Evolutionary conservation across 2,888 invertebrate genomes (phyloP).

Genomic region (Sinodicranocentrus sp.): DNA sequence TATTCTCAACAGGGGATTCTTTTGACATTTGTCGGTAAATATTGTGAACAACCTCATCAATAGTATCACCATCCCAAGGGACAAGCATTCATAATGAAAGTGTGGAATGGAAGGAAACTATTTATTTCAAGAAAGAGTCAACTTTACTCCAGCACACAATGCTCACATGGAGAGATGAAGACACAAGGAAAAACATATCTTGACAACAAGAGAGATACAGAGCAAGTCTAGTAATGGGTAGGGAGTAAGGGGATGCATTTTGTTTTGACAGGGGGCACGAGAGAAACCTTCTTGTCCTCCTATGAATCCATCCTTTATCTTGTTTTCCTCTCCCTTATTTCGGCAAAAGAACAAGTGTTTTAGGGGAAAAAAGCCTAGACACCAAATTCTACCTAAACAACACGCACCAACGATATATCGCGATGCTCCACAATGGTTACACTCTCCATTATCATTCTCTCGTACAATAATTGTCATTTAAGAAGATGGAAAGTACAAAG

Average conservation of each 20-base stretch:
- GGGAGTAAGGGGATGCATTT: conserved; percentile 28
- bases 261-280: conserved; percentile 77
- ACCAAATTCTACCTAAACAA: conserved; percentile 18
- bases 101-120: conserved; percentile 12
- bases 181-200: too few relatives aligned
- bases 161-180: not conserved
- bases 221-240: conserved; percentile 37
- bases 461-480: conserved; percentile 4
- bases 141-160: conserved; percentile 6
- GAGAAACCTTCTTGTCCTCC: conserved; percentile 63
- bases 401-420: conserved; percentile 9
- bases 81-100: conserved; percentile 26
- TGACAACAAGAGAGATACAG: too few relatives aligned
- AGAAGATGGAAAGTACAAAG: not conserved
- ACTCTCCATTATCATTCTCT: too few relatives aligned
- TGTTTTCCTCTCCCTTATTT: conserved; percentile 53
- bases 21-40: conserved; percentile 66
- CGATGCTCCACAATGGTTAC: too few relatives aligned
- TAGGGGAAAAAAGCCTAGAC: conserved; percentile 5
- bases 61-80: conserved; percentile 59
- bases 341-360: conserved; percentile 61
- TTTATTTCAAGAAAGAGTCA: conserved; percentile 13
- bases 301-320: conserved; percentile 57
- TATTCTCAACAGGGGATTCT: conserved; percentile 56
- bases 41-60: conserved; percentile 68